phyloP scores from a whole-genome alignment of 2,797 vertebrate genomes.

The Cryptoprocta ferox region DNA sequence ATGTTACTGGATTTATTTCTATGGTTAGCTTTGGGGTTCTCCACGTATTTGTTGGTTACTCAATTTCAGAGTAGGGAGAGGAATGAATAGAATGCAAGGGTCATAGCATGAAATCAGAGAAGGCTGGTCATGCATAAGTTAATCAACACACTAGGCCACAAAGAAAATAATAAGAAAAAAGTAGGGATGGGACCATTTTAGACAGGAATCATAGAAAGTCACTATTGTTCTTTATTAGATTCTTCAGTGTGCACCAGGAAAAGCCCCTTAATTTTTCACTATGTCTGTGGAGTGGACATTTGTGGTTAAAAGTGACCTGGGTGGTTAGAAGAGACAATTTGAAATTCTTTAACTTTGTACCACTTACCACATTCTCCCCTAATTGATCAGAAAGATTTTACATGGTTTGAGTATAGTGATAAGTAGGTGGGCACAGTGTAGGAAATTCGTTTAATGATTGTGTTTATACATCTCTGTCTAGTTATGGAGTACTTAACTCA shows the following conservation, averaged over 20 bases:
- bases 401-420: not conserved
- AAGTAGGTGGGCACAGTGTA: not conserved
- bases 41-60: not conserved
- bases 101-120: not conserved
- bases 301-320: not conserved
- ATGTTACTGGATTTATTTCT: not conserved
- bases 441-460: slow-evolving; percentile 68
- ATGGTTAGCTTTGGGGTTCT: not conserved
- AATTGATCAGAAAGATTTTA: not conserved
- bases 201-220: not conserved
- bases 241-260: fast-evolving
- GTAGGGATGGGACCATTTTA: not conserved
- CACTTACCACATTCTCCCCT: not conserved
- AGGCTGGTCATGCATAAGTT: not conserved
- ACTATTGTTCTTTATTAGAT: not conserved
- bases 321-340: not conserved
- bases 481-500: slow-evolving; percentile 51
- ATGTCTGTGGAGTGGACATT: not conserved
- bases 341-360: not conserved
- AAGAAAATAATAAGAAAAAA: not conserved
- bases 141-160: not conserved
- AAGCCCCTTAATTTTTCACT: not conserved
- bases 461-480: slow-evolving; percentile 65
- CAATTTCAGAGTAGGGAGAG: not conserved
- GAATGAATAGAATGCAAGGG: not conserved